Base-by-base conservation (phyloP, 2,113 vertebrate species). In the Emydocephalus ijimae region DNA sequence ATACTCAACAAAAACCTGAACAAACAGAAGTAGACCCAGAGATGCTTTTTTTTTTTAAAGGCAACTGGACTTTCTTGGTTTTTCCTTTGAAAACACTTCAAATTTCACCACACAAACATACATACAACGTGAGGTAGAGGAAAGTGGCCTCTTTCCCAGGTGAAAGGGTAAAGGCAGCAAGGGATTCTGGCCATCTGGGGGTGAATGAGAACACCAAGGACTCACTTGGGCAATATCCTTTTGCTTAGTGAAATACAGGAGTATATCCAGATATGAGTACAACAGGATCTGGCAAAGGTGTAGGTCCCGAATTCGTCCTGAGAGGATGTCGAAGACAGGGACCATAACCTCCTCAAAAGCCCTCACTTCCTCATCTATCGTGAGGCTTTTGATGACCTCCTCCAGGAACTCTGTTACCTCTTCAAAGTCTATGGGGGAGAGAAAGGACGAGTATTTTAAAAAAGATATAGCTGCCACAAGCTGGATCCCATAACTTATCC, bases 341-440 rank as follows among this genome's bases (percentile, higher is more conserved):
- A 98, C 97, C 94, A 99, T 98, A 90, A 99, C 99, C 96, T 99
- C 99, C 92, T 98, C 98, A 9, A 99, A 99, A 0, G 99, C 98
- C 64, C 98, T 98, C 94, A 99, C 99, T 95, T 99, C 99, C 96
- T 99, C 99, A 9, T 99, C 99, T 74, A 97, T 91, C 0, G 98
- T 95, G 90, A 99, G 95, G 86, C 98, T 98, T 91, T 98, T 95
- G 91, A 99, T 98, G 56, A 99, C 98, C 93, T 99, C 99, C 95
- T 99, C 99, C 0, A 99, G 96, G 96, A 99, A 99, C 95, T 99
- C 98, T 0, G 98, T 96, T 93, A 99, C 97, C 69, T 99, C 98
- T 91, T 99, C 99, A 87, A 99, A 98, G 94, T 98, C 99, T 99
- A 61, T 39, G 43, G 48, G 56, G 87, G 7, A 48, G 88, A 92